Percentiles rank a stretch among this genome's conserved stretches.
Conservation (phyloP, 2,888 invertebrate genomes). For the Scaptomyza polygonia region DNA sequence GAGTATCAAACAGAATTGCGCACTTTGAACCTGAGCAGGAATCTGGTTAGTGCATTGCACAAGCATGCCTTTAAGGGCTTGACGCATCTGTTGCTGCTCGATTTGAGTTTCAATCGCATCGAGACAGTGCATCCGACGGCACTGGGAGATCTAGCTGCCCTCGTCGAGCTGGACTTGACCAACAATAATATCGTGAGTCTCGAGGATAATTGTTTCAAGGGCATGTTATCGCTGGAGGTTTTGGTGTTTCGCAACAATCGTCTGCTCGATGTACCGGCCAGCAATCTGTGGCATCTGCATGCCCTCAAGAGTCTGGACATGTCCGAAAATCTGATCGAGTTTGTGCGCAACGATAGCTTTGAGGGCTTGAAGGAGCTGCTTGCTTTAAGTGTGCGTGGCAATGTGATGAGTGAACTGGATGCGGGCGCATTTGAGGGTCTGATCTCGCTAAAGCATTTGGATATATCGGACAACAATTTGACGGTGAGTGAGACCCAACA, state of each 20-base stretch:
- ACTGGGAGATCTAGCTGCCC: constrained; percentile 90
- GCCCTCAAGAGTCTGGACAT: constrained; percentile 90
- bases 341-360: constrained; percentile 89
- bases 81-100: constrained; percentile 87
- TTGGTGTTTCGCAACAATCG: constrained; percentile 92
- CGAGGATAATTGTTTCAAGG: constrained; percentile 89
- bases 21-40: constrained; percentile 91
- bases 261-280: constrained; percentile 90
- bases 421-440: constrained; percentile 90
- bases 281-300: constrained; percentile 88
- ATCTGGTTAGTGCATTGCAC: constrained; percentile 89
- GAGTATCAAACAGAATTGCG: constrained; percentile 90
- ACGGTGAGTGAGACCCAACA: constrained; percentile 85
- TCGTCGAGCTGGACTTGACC: constrained; percentile 90
- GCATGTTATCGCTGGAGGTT: constrained; percentile 88
- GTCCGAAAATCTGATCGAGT: constrained; percentile 91
- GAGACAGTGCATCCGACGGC: constrained; percentile 89
- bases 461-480: constrained; percentile 93
- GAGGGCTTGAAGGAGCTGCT: constrained; percentile 89
- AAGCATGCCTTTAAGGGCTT: constrained; percentile 92
- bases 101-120: constrained; percentile 92
- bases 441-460: constrained; percentile 89
- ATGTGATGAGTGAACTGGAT: constrained; percentile 90
- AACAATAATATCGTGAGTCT: constrained; percentile 91
- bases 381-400: constrained; percentile 89